Evolutionary conservation across 2,113 vertebrate genomes (phyloP), one percentile per base, ranked within the genome.

Genomic region (Calidris pugnax): DNA sequence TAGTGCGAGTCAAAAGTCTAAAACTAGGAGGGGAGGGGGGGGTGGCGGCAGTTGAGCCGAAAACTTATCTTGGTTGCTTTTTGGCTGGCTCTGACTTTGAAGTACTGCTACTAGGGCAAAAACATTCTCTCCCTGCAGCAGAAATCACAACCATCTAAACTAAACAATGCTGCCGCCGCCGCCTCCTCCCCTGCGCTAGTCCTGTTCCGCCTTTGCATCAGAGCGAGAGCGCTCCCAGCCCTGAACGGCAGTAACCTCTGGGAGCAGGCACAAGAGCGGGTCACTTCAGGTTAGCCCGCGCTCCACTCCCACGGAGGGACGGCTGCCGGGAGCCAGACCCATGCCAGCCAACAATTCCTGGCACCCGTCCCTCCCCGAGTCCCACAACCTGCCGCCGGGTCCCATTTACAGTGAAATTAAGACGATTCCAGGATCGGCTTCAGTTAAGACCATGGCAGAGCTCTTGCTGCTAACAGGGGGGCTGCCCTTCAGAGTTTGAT

Each of bases 241-340:
- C 15, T 97, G 97, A 98, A 96, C 94, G 96, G 64, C 76, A 95
- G 94, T 98, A 97, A 97, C 97, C 95, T 62, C 93, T 21, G 47
- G 15, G 86, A 69, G 79, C 74, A 7, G 1, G 77, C 94, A 37
- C 60, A 28, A 56, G 60, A 43, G 79, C 8, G 32, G 96, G 80
- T 95, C 97, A 97, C 94, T 96, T 33, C 35, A 88, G 97, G 87
- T 96, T 95, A 93, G 35, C 53, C 0, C 28, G 32, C 1, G 19
- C 83, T 86, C 88, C 69, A 6, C 71, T 94, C 91, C 87, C 84
- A 63, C 18, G 3, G 63, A 62, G 56, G 37, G 69, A 67, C 47
- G 55, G 92, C 94, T 79, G 83, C 76, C 8, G 11, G 76, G 55
- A 87, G 78, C 84, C 50, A 32, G 68, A 4, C 1, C 35, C 5